Evolutionary conservation across 2,888 invertebrate species (phyloP).

Genomic region (Syrista parreyssii): DNA sequence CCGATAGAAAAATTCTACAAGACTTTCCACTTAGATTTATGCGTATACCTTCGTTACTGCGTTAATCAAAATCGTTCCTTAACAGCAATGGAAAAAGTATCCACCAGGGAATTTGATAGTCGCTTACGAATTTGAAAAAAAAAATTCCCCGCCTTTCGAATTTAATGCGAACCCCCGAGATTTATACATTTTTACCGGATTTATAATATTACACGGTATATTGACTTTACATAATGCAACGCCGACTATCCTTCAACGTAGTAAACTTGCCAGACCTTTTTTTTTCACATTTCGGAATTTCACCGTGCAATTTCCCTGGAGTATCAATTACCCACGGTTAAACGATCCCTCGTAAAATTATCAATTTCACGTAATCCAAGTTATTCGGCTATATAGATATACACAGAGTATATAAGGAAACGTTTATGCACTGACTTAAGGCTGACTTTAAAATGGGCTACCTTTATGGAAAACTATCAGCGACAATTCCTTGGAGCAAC

Average conservation of each 20-base stretch:
- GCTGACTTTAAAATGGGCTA: not conserved
- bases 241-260: not conserved
- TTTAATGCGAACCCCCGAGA: too few relatives aligned
- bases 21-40: not conserved
- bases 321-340: not conserved
- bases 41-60: not conserved
- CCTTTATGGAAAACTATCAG: too few relatives aligned
- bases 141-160: not conserved
- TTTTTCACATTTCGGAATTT: not conserved
- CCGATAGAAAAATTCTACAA: not conserved
- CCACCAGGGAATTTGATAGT: not conserved
- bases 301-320: conserved; percentile 1
- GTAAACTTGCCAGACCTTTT: not conserved
- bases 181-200: not conserved
- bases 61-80: not conserved
- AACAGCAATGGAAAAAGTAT: not conserved
- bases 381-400: not conserved
- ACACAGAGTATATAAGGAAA: not conserved
- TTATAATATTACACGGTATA: not conserved
- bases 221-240: not conserved
- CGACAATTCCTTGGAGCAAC: too few relatives aligned
- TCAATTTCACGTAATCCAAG: not conserved
- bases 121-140: not conserved
- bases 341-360: not conserved
- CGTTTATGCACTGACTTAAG: not conserved